Conservation (phyloP, 2,113 vertebrate genomes). For the Tenrec ecaudatus region DNA sequence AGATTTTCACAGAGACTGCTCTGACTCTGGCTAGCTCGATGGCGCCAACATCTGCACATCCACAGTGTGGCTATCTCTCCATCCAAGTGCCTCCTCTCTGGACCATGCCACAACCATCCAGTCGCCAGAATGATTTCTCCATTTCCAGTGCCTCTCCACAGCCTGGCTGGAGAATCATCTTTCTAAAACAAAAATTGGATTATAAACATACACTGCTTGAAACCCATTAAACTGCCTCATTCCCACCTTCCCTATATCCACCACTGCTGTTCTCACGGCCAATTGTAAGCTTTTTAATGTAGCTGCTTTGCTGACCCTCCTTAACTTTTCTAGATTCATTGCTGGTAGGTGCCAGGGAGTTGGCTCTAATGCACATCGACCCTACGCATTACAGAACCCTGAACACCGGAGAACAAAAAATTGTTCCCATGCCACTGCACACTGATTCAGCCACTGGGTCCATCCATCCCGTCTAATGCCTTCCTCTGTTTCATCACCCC, state of each 20-base stretch:
- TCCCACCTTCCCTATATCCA: background rate
- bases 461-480: too few species aligned
- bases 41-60: background rate
- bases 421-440: too few species aligned
- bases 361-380: too few species aligned
- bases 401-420: too few species aligned
- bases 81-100: background rate
- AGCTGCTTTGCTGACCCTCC: background rate
- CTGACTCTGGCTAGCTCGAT: background rate
- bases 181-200: slow-evolving; percentile 1
- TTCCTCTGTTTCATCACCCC: too few species aligned
- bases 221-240: background rate
- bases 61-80: background rate
- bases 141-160: background rate
- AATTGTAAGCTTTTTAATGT: background rate
- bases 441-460: too few species aligned
- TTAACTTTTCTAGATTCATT: too few species aligned
- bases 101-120: background rate
- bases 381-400: too few species aligned
- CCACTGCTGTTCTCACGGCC: background rate
- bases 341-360: too few species aligned
- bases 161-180: background rate
- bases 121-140: background rate
- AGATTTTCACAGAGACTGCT: background rate
- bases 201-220: background rate